phyloP scores from a whole-genome alignment of 1,140 invertebrate genomes.

The Drusus annulatus region DNA sequence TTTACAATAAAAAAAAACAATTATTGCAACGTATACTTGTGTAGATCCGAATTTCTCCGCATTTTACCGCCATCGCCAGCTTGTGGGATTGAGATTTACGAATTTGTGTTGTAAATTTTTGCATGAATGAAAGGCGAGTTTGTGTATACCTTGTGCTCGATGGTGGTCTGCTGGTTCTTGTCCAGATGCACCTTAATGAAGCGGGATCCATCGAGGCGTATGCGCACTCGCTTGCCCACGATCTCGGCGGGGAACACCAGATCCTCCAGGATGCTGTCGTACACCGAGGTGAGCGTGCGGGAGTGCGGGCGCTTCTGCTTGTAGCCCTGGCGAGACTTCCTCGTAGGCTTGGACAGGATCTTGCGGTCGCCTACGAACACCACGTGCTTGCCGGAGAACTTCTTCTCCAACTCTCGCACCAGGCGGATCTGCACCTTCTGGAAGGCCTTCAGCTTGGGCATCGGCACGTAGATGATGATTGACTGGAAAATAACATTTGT shows the following conservation, averaged over 20 bases:
- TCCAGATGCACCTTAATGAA: slow-evolving; percentile 99
- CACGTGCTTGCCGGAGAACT: slow-evolving; percentile 99
- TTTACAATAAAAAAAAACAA: no score
- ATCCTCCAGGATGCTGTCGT: slow-evolving; percentile 97
- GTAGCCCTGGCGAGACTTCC: slow-evolving; percentile 93
- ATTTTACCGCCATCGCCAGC: no score
- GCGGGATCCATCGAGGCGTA: slow-evolving; percentile 95
- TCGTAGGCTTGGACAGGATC: slow-evolving; percentile 97
- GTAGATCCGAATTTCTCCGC: no score
- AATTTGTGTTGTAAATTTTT: no score
- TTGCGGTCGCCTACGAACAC: slow-evolving; percentile 98
- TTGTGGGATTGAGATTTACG: no score
- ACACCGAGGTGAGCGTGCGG: slow-evolving; percentile 96
- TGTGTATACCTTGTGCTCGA: slow-evolving; percentile 94
- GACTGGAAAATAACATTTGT: slow-evolving; percentile 61
- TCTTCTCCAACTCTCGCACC: slow-evolving; percentile 98
- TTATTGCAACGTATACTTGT: no score
- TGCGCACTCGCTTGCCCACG: slow-evolving; percentile 97
- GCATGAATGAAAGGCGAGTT: no score
- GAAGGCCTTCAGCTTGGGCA: slow-evolving; percentile 96
- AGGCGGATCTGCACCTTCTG: slow-evolving; percentile 98
- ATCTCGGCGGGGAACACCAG: slow-evolving; percentile 99
- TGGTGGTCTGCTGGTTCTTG: slow-evolving; percentile 98
- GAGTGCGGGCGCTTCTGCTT: slow-evolving; percentile 98
- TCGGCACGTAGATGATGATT: slow-evolving; percentile 98